Base-by-base conservation (phyloP, 2,888 invertebrate genomes). In the Lydus trimaculatus region DNA sequence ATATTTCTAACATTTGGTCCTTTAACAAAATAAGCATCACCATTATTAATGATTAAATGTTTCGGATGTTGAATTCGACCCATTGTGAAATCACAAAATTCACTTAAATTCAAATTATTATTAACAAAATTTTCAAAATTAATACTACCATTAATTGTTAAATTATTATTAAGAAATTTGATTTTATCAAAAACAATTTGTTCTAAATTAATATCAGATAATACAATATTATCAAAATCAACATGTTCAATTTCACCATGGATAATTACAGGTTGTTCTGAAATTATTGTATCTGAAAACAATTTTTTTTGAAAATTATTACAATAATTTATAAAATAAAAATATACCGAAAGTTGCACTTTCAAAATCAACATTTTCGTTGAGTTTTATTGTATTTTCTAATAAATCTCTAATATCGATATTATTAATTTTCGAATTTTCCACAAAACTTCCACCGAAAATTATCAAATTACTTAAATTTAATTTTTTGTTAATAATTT, bases 211-310 rank as follows among this genome's bases (percentile, higher is more conserved):
- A 73, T 62, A 66, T 76, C 75, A 63, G 76, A 74, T 31, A 78
- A 61, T 48, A 85, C 76, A 33, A 88, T 81, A 76, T 87, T 87
- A n/a, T 87, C 80, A n/a, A 87, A 79, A 60, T 86, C 84, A 5
- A 87, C 71, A 33, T 83, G 81, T 63, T 84, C 84, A 28, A 86
- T 78, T 28, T 81, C 75, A 13, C 85, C 85, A 43, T 76, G 64
- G 20, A 84, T 67, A 56, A 66, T 70, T 31, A 85, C 66, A 11
- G 63, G 58, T 20, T 68, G 61, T 39, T 75, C 60, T 7, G 83
- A 73, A 48, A 79, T 63, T 25, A 74, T 71, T 15, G 75, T 66
- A 59, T 74, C 81, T 82, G 67, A 66, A 81, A 80, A 67, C 63
- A n/a, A n/a, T n/a, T n/a, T n/a, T 60, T 59, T 39, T 56, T 13